Conservation (phyloP, 1,140 invertebrate species). For the Aricia agestis region DNA sequence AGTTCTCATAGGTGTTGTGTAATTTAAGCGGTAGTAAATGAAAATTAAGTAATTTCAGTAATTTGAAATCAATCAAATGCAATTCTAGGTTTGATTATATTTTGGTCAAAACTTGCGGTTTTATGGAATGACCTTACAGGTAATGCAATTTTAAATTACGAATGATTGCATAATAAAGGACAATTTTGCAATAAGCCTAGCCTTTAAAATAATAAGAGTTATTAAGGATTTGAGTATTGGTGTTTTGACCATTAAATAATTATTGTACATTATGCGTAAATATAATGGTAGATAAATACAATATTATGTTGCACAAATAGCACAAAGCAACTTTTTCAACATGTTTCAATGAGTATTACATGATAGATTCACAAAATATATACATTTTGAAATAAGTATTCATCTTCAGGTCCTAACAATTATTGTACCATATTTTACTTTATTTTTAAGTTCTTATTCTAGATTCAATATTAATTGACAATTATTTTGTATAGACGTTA, state of each 20-base stretch:
- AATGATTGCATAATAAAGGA: not conserved
- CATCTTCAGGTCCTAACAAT: too few relatives aligned
- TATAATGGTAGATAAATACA: too few relatives aligned
- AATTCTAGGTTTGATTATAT: not conserved
- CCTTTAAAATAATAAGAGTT: not conserved
- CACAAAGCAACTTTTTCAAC: too few relatives aligned
- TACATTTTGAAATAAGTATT: too few relatives aligned
- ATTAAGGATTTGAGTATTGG: not conserved
- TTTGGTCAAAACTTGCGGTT: not conserved
- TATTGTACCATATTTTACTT: too few relatives aligned
- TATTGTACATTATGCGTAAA: too few relatives aligned
- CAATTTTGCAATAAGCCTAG: conserved; percentile 3
- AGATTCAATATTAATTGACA: too few relatives aligned
- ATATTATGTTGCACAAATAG: too few relatives aligned
- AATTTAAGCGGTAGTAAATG: not conserved
- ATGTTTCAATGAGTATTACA: too few relatives aligned
- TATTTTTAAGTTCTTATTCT: too few relatives aligned
- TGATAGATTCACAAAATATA: too few relatives aligned
- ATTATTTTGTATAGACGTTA: too few relatives aligned
- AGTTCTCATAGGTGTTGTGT: not conserved
- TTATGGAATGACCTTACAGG: not conserved
- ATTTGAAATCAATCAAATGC: not conserved
- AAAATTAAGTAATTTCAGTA: not conserved
- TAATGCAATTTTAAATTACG: not conserved
- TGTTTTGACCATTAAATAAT: not conserved